Conservation (phyloP, 2,888 invertebrate genomes). For the Mycalesis mineus region DNA sequence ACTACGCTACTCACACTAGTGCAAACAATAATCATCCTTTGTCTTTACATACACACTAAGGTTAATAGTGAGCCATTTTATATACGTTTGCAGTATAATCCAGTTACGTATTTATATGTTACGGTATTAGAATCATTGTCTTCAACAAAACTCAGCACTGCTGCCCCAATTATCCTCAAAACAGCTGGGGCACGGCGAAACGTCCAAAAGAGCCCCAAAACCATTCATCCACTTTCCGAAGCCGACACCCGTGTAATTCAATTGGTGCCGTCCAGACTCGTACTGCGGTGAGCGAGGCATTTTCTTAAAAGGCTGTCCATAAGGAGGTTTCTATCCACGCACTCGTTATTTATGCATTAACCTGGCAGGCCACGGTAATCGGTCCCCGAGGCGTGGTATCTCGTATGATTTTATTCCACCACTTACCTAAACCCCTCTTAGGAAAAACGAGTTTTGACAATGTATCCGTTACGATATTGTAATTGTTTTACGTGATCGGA, state of each 20-base stretch:
- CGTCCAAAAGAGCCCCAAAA: slow-evolving; percentile 2
- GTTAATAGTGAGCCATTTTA: too few relatives aligned
- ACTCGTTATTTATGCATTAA: slow-evolving; percentile 81
- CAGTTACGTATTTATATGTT: too few relatives aligned
- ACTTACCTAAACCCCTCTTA: slow-evolving; percentile 38
- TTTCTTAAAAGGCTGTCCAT: slow-evolving; percentile 59
- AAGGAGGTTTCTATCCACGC: slow-evolving; percentile 50
- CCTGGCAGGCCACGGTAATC: slow-evolving; percentile 70
- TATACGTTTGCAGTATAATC: too few relatives aligned
- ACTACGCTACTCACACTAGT: too few relatives aligned
- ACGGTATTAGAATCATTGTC: background rate
- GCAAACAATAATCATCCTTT: too few relatives aligned
- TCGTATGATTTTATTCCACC: slow-evolving; percentile 58
- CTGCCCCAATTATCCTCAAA: background rate
- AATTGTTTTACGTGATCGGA: slow-evolving; percentile 26
- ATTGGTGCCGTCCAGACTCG: slow-evolving; percentile 26
- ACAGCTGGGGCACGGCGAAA: background rate
- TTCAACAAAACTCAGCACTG: background rate
- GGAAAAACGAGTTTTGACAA: slow-evolving; percentile 44
- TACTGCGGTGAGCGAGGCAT: slow-evolving; percentile 40
- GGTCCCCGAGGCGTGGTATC: slow-evolving; percentile 59
- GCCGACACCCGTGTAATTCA: slow-evolving; percentile 28
- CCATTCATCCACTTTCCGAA: slow-evolving; percentile 21
- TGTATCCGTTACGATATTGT: slow-evolving; percentile 37
- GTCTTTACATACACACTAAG: too few relatives aligned